Evolutionary conservation across 2,113 vertebrate species (phyloP).

Genomic region (Ancistrus triradiatus): DNA sequence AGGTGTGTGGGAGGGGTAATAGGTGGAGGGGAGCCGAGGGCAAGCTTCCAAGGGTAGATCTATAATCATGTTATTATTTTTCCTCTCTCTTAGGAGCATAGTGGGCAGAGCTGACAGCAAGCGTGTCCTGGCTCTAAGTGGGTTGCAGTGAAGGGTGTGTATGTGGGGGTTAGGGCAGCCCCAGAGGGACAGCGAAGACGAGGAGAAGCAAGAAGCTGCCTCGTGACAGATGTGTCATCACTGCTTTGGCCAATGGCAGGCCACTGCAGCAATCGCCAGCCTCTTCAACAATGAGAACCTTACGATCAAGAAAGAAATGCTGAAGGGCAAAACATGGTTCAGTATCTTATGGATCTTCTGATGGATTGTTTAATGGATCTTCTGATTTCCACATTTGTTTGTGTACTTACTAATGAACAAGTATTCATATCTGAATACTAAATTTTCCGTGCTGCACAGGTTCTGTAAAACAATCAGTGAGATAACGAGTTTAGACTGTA

Average conservation of each 20-base stretch:
- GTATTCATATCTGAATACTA: too few species aligned
- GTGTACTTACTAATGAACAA: too few species aligned
- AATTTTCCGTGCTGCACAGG: too few species aligned
- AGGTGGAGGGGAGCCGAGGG: conserved; percentile 47
- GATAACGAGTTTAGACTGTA: too few species aligned
- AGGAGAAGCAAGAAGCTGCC: conserved; percentile 41
- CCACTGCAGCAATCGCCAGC: neutral
- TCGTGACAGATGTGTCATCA: conserved; percentile 45
- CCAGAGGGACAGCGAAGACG: conserved; percentile 36
- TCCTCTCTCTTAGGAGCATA: conserved; percentile 37
- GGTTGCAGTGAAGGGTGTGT: conserved; percentile 38
- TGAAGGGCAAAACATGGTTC: too few species aligned
- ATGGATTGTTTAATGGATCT: too few species aligned
- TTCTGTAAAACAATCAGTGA: too few species aligned
- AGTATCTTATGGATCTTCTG: too few species aligned
- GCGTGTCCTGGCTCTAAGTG: conserved; percentile 30
- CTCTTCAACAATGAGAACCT: too few species aligned
- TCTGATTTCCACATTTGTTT: too few species aligned
- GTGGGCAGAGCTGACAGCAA: conserved; percentile 41
- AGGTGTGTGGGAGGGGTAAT: conserved; percentile 45
- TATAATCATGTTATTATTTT: conserved; percentile 51
- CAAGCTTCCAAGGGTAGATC: conserved; percentile 42
- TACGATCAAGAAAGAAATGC: too few species aligned
- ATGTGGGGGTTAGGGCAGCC: conserved; percentile 33
- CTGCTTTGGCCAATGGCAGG: conserved; percentile 23